These are phyloP conservation scores for Chaetorhynchus papuensis DNA, from an alignment of 2,113 vertebrate species.

Conservation along the genomic window DNA sequence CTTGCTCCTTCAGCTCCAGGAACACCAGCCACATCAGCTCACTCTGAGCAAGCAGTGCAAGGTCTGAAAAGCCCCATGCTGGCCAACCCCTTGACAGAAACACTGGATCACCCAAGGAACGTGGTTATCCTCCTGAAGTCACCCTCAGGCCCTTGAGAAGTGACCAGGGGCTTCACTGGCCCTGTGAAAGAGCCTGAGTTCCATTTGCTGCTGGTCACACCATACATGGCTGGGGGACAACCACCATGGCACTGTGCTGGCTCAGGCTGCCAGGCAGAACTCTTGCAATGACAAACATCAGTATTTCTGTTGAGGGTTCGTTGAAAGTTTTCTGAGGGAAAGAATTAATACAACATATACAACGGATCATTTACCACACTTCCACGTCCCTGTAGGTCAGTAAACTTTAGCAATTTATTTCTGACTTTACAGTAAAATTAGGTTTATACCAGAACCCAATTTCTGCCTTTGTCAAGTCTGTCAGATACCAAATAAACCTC, in stretches of 20 bases:
- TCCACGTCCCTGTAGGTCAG: not conserved
- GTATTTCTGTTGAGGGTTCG: not conserved
- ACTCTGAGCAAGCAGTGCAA: too few species aligned
- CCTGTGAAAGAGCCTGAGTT: accelerated
- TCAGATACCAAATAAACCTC: not conserved
- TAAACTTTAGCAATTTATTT: not conserved
- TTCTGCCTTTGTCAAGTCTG: not conserved
- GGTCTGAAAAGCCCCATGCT: accelerated
- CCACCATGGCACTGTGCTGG: accelerated
- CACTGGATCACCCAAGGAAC: not conserved
- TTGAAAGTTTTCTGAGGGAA: not conserved
- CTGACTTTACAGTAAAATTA: not conserved
- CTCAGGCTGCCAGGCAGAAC: not conserved
- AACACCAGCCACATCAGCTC: not conserved
- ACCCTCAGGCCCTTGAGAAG: accelerated
- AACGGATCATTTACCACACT: not conserved
- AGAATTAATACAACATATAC: accelerated
- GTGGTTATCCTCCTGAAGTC: accelerated
- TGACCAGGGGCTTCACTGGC: not conserved
- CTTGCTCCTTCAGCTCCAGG: not conserved
- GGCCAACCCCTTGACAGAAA: not conserved
- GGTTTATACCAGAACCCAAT: not conserved
- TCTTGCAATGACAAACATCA: not conserved
- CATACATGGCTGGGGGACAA: accelerated
- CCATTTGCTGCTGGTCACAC: accelerated